phyloP scores from a whole-genome alignment of 2,797 vertebrate species.

The Bovichtus variegatus region DNA sequence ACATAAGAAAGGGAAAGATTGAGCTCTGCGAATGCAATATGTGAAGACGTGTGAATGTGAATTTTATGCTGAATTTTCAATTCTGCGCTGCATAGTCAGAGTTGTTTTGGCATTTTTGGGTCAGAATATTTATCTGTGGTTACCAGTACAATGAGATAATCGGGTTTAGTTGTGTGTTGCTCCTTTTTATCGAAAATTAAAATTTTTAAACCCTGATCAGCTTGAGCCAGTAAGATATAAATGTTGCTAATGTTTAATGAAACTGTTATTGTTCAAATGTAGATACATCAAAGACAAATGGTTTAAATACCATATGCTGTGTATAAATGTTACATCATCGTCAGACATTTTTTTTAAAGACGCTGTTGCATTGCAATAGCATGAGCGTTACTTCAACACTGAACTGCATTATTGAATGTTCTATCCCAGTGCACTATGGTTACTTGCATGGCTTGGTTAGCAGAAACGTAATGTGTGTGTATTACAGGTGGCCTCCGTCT shows the following conservation, averaged over 20 bases:
- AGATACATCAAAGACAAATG: conserved; percentile 1
- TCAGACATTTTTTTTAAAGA: neutral
- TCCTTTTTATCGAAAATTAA: conserved; percentile 10
- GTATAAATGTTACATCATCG: conserved; percentile 29
- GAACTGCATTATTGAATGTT: conserved; percentile 20
- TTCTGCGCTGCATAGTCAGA: neutral
- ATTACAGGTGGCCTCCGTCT: conserved; percentile 37
- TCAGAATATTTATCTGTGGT: conserved; percentile 25
- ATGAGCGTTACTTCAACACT: neutral
- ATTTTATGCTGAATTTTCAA: conserved; percentile 46
- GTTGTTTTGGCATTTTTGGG: conserved; percentile 10
- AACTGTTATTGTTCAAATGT: conserved; percentile 10
- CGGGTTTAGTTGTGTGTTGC: conserved; percentile 15
- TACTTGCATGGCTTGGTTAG: conserved; percentile 26
- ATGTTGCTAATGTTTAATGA: neutral
- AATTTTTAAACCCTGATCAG: conserved; percentile 21
- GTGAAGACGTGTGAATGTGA: conserved; percentile 42
- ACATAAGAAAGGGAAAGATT: conserved; percentile 2
- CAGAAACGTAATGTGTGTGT: conserved; percentile 40
- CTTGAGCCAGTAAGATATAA: conserved; percentile 36
- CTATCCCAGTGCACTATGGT: conserved; percentile 7
- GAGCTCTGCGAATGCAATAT: neutral
- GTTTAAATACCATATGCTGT: conserved; percentile 24
- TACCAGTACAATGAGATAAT: conserved; percentile 16
- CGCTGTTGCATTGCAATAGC: neutral